phyloP scores from a whole-genome alignment of 2,888 invertebrate species.

The Ceramica pisi region DNA sequence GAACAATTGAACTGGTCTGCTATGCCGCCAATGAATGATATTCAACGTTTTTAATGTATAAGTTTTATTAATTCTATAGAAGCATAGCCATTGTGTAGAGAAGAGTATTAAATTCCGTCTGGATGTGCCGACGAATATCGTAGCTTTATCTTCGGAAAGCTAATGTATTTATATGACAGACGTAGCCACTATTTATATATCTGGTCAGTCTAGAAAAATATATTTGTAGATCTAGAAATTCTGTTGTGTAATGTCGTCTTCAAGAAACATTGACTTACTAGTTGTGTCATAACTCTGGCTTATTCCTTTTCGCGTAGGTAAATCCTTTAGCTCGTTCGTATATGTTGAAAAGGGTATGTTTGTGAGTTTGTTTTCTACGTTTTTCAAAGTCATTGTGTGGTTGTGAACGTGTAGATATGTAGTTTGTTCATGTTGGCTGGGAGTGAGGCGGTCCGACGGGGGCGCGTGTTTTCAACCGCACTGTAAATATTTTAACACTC shows the following conservation, averaged over 20 bases:
- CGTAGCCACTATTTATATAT: slow-evolving; percentile 49
- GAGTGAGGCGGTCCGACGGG: slow-evolving; percentile 68
- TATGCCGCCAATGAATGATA: slow-evolving; percentile 49
- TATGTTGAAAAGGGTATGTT: slow-evolving; percentile 41
- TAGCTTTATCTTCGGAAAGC: slow-evolving; percentile 46
- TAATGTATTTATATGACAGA: slow-evolving; percentile 57
- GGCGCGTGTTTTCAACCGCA: slow-evolving; percentile 79
- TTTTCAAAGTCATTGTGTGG: slow-evolving; percentile 62
- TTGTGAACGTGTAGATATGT: slow-evolving; percentile 54
- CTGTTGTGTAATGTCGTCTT: slow-evolving; percentile 39
- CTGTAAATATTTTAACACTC: slow-evolving; percentile 85
- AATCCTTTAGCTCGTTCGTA: slow-evolving; percentile 50
- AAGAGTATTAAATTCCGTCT: slow-evolving; percentile 43
- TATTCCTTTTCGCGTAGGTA: slow-evolving; percentile 27
- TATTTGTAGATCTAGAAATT: slow-evolving; percentile 38
- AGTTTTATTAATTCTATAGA: slow-evolving; percentile 50
- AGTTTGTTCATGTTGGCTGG: slow-evolving; percentile 67
- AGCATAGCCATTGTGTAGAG: slow-evolving; percentile 49
- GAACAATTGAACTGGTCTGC: slow-evolving; percentile 58
- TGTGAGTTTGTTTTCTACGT: slow-evolving; percentile 55
- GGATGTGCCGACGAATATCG: slow-evolving; percentile 43
- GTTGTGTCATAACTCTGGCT: slow-evolving; percentile 19
- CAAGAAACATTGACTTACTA: slow-evolving; percentile 37
- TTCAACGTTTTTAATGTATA: slow-evolving; percentile 50
- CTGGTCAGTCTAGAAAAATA: slow-evolving; percentile 46